Base-by-base conservation (phyloP, 2,113 vertebrate genomes). In the Lepidiolamprologus cunningtoni region DNA sequence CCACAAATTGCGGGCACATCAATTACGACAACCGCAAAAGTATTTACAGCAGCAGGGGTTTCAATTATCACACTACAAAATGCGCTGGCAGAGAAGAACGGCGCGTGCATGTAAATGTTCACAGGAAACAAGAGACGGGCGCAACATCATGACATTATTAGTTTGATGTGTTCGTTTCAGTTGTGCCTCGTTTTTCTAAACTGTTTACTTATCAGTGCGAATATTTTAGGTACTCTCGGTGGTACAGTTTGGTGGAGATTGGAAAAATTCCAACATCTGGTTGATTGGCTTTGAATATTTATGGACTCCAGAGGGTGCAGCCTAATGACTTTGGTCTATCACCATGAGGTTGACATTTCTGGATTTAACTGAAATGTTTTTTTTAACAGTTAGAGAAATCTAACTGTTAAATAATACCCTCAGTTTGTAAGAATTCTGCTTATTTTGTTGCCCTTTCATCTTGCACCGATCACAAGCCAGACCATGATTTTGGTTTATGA, bases 1-100 rank as follows among this genome's bases (percentile, higher is more conserved):
- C 57, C 47, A 55, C 50, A 76, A 86, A 82, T 76, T 86, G 52
- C 26, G 42, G 83, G 61, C 9, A 71, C 83, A 84, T 47, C 81
- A 58, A 76, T 86, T 81, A 89, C 14, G 5, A 79, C 76, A 83
- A 47, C 52, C 40, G 13, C 76, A 58, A 61, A 57, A 28, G 31
- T 73, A 63, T 90, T 84, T 82, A 52, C 87, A 86, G 52, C 81
- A 61, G 78, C 78, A 76, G 50, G 79, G 84, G 53, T 90, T 58
- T 88, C 57, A 82, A 54, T 54, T 85, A 89, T 66, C 14, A 92
- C 79, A 86, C 45, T n/a, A 86, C 84, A 82, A 86, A 79, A 47
- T 78, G 31, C 9, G 21, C 61, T n/a, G 17, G 17, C 52, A 86
- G 63, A 83, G 57, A 82, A 71, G 55, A 57, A 63, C 35, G 3